Evolutionary conservation across 2,888 invertebrate genomes (phyloP), one percentile per base, ranked within the genome.

Genomic region (Taenaris catops): DNA sequence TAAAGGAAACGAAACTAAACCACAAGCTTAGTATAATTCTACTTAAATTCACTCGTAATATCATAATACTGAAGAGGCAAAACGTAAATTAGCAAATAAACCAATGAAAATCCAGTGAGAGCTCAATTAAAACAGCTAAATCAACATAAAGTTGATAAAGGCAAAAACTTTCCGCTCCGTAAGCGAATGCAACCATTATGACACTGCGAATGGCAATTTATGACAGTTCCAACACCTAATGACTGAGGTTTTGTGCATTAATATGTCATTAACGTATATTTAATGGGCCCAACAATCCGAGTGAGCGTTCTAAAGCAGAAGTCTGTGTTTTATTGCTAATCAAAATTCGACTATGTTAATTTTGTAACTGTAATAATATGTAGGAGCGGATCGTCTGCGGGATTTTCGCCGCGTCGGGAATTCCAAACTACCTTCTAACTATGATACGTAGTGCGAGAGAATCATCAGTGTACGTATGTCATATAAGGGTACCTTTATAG

Each of bases 321-420:
- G 3, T 60, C 63, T 66, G 65, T 65, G 65, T 73, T 75, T 70
- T 67, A 74, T 62, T 63, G 70, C 72, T 76, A 19, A 19, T 19
- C 74, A 76, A 78, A 78, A 79, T 79, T 79, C 76, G 73, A 72
- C 67, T 76, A 79, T 79, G 80, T 62, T 76, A 80, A 80, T 79
- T 62, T 50, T 48, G 38, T 46, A 56, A 64, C 62, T 58, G 58
- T 61, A 17, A 17, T 17, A 19, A 32, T 36, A 41, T 27, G 38
- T 21, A 38, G 16, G n/a, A n/a, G n/a, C n/a, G n/a, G n/a, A n/a
- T n/a, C n/a, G n/a, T n/a, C n/a, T n/a, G n/a, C n/a, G n/a, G n/a
- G n/a, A n/a, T n/a, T n/a, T n/a, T n/a, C n/a, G n/a, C n/a, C n/a
- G n/a, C n/a, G n/a, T n/a, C n/a, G n/a, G n/a, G n/a, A n/a, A n/a